Evolutionary conservation across 2,888 invertebrate species (phyloP).

Genomic region (Leptinotarsa rubiginosa): DNA sequence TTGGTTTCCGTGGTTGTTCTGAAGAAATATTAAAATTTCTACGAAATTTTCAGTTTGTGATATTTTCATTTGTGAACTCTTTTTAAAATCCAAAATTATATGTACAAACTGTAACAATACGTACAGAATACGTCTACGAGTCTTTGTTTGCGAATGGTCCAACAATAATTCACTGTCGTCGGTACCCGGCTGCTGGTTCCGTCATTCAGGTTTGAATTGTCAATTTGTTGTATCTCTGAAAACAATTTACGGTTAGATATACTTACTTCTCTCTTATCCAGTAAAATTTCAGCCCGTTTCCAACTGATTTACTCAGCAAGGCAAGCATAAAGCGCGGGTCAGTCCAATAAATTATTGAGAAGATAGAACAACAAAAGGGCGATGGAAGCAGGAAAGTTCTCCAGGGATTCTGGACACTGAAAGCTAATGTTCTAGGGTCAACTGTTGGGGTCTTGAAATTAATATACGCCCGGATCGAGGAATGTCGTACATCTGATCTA

Average conservation of each 20-base stretch:
- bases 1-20: too few species aligned
- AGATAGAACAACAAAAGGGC: conserved; percentile 49
- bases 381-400: conserved; percentile 47
- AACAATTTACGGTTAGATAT: neutral
- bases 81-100: too few species aligned
- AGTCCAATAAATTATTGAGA: conserved; percentile 53
- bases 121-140: too few species aligned
- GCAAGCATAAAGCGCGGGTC: conserved; percentile 51
- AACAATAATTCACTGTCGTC: too few species aligned
- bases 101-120: too few species aligned
- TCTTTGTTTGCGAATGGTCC: too few species aligned
- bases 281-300: conserved; percentile 34
- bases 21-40: too few species aligned
- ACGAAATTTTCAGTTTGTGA: too few species aligned
- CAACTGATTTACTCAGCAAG: conserved; percentile 50
- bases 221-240: too few species aligned
- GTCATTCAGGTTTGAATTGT: too few species aligned
- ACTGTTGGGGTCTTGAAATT: conserved; percentile 61
- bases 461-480: conserved; percentile 57
- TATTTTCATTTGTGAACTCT: too few species aligned
- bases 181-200: too few species aligned
- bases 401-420: conserved; percentile 52
- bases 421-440: conserved; percentile 58
- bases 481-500: conserved; percentile 63
- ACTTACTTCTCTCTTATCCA: conserved; percentile 4